Percentiles rank a stretch among this genome's conserved stretches.
Conservation (phyloP, 2,888 invertebrate species). For the Pseudoips prasinana region DNA sequence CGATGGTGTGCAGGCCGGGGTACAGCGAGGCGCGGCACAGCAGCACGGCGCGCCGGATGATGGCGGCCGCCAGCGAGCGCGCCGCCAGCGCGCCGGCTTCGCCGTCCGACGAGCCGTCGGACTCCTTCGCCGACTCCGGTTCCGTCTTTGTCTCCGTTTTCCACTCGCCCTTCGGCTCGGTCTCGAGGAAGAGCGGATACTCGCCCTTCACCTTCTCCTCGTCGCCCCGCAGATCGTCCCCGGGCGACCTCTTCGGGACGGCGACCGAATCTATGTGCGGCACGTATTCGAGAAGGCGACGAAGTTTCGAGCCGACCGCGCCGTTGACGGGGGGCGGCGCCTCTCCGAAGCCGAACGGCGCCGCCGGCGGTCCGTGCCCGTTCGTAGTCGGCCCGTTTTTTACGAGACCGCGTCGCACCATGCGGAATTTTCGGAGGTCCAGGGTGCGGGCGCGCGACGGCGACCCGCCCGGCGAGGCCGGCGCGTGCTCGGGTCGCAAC, state of each 20-base stretch:
- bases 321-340: constrained; percentile 18
- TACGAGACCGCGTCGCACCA: constrained; percentile 23
- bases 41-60: constrained; percentile 71
- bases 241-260: constrained; percentile 5
- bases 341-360: constrained; percentile 3
- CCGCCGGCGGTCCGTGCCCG: constrained; percentile 9
- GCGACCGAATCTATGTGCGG: constrained; percentile 20
- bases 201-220: constrained; percentile 1
- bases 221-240: constrained; percentile 11
- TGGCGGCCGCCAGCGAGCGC: constrained; percentile 61
- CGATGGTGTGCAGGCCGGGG: constrained; percentile 83
- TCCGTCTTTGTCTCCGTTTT: constrained; percentile 16
- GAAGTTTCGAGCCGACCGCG: constrained; percentile 32
- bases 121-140: constrained; percentile 17
- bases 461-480: constrained; percentile 18
- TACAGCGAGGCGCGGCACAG: constrained; percentile 74
- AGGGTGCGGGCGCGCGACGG: constrained; percentile 20
- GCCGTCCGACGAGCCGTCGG: constrained; percentile 16
- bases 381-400: constrained; percentile 5
- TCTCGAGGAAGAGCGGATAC: not conserved
- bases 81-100: constrained; percentile 28
- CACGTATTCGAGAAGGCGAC: constrained; percentile 41
- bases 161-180: constrained; percentile 8
- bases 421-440: constrained; percentile 37
- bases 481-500: constrained; percentile 59